Conservation (phyloP, 37 sponge, comb jelly and placozoan species). For the Dysidea cf. avara region DNA sequence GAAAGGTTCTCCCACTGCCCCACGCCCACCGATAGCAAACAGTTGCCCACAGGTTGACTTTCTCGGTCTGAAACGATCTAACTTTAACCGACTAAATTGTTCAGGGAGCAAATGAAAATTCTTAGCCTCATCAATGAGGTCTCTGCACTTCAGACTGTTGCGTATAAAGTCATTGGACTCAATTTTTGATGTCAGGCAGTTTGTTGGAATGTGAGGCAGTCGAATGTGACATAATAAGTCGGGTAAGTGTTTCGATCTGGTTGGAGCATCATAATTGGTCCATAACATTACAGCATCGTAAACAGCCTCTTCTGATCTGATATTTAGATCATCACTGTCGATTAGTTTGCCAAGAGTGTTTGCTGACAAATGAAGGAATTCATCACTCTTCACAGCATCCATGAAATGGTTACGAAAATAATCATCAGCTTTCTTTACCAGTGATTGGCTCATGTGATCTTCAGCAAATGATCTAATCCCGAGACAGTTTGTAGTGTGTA, state of each 20-base stretch:
- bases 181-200: conserved; percentile 62
- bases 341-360: conserved; percentile 58
- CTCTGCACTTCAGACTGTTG: conserved; percentile 67
- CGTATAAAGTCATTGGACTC: conserved; percentile 65
- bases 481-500: conserved; percentile 91
- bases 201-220: conserved; percentile 74
- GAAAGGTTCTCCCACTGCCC: conserved; percentile 81
- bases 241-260: conserved; percentile 11
- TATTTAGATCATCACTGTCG: conserved; percentile 73
- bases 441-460: conserved; percentile 47
- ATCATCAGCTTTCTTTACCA: conserved; percentile 48
- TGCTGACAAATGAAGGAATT: conserved; percentile 54
- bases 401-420: conserved; percentile 82
- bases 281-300: conserved; percentile 61
- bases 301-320: conserved; percentile 70
- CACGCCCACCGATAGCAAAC: conserved; percentile 92
- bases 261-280: conserved; percentile 33
- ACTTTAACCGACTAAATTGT: conserved; percentile 26
- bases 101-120: conserved; percentile 79
- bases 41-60: conserved; percentile 82
- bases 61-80: conserved; percentile 54
- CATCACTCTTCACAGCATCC: conserved; percentile 82
- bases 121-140: conserved; percentile 85
- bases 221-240: conserved; percentile 58
- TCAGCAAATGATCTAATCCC: conserved; percentile 83